Base-by-base conservation (phyloP, 2,113 vertebrate species). In the Salvator merianae region DNA sequence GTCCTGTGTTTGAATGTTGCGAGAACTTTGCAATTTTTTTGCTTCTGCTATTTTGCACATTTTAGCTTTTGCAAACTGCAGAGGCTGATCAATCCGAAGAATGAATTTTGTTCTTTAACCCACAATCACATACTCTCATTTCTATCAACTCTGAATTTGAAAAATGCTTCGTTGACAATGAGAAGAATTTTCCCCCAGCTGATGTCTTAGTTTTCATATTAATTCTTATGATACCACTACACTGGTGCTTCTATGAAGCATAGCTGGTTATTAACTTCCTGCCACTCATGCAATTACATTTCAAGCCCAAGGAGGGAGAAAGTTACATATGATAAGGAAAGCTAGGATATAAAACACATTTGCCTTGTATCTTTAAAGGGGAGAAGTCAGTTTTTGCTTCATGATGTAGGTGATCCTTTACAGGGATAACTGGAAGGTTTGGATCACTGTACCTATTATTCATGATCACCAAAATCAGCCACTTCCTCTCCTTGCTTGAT, bases 31-130 rank as follows among this genome's bases (percentile, higher is more conserved):
- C 36, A 26, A 0, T 55, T n/a, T n/a, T 22, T 38, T 9, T 5
- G 7, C 53, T 47, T 40, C 88, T 73, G 68, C 34, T 69, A 81
- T 59, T 66, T 28, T 68, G 8, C 43, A 36, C 66, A 4, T 32
- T 77, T 66, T 1, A 0, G 38, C 26, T 18, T 30, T 74, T 76
- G 47, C 1, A 30, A 84, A 87, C 77, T 4, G 13, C 13, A 28
- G 84, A 83, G 59, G 65, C 59, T 36, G 75, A 88, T 32, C 13
- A 65, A 3, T 66, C 2, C 40, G n/a, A n/a, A 53, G n/a, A 69
- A 81, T 53, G 30, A 69, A 79, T 32, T 36, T 77, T 26, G 7
- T 53, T 77, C 74, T 77, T 68, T 75, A 87, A 76, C 40, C 80
- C 50, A 1, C 1, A 88, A 38, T 47, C 75, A 66, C 66, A n/a